Conservation (phyloP, 30 jellyfish, hydroid and myxozoan genomes). For the Cassiopea andromeda region DNA sequence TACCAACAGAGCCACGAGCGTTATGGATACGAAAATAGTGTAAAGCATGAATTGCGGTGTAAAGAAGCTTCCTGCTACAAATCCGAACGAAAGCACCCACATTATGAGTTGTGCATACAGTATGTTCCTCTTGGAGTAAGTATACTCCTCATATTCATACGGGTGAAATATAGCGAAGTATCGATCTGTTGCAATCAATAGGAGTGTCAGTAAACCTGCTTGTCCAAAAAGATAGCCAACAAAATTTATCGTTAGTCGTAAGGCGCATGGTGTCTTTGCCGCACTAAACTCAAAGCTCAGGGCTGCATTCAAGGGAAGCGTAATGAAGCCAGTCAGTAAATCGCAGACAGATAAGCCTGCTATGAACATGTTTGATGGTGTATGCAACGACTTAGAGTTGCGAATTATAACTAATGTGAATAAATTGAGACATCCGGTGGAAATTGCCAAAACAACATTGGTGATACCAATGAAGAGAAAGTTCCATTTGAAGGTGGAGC, state of each 20-base stretch:
- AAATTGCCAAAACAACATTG: slow-evolving; percentile 26
- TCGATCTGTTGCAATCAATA: slow-evolving; percentile 67
- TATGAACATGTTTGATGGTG: slow-evolving; percentile 57
- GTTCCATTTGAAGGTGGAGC: slow-evolving; percentile 49
- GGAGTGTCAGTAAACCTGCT: slow-evolving; percentile 56
- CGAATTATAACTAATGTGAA: slow-evolving; percentile 41
- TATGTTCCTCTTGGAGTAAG: slow-evolving; percentile 23
- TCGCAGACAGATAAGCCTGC: slow-evolving; percentile 69
- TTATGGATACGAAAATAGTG: slow-evolving; percentile 57
- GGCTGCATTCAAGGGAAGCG: slow-evolving; percentile 62
- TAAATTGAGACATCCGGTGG: slow-evolving; percentile 43
- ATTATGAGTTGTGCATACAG: slow-evolving; percentile 12
- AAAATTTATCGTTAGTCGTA: slow-evolving; percentile 50
- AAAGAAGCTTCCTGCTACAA: slow-evolving; percentile 63
- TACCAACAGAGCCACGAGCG: slow-evolving; percentile 44
- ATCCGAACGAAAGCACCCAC: slow-evolving; percentile 54
- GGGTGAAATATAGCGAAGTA: slow-evolving; percentile 66
- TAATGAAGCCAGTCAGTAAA: slow-evolving; percentile 38
- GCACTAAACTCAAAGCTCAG: slow-evolving; percentile 51
- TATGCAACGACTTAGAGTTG: slow-evolving; percentile 48
- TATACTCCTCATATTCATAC: slow-evolving; percentile 24
- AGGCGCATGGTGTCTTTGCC: slow-evolving; percentile 53
- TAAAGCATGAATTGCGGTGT: slow-evolving; percentile 73
- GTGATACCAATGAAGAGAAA: slow-evolving; percentile 44
- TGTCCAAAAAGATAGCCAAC: slow-evolving; percentile 71